Evolutionary conservation across 2,113 vertebrate species (phyloP), one percentile per base, ranked within the genome.

Genomic region (Lampris megalopsis): DNA sequence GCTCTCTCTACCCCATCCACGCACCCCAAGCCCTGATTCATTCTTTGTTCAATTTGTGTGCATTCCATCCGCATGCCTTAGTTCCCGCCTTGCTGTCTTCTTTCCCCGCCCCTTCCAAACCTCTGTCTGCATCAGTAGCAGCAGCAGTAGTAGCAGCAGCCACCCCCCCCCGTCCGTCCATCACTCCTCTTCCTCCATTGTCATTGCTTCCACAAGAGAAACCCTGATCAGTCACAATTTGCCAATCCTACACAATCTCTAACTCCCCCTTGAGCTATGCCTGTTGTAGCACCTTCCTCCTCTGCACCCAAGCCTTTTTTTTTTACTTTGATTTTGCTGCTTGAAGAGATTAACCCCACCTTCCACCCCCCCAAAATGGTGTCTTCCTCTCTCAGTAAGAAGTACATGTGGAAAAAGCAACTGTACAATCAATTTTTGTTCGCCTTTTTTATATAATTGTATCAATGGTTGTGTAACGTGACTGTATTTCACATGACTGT

Each of bases 311-410:
- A 11, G 13, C n/a, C 7, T 38, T 58, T 1, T 60, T 10, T 49
- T 62, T 52, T 6, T 0, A 10, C 54, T 62, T 41, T 50, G 1
- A 40, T 45, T 78, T 77, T 64, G 85, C 87, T 89, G 90, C 89
- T 92, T 83, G 75, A 80, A 73, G 80, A 83, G 75, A 87, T 92
- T 84, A 87, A 83, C 63, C 56, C 76, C 52, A 5, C 71, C 81
- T 52, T 62, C 84, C 73, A 66, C 70, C 75, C 45, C 24, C 71
- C 87, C 75, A 79, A 54, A 84, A 90, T 11, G 81, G 81, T 80
- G 90, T 92, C 91, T 94, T 93, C 92, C 92, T 90, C 80, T 82
- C 77, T 79, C 90, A 73, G 84, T 87, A 84, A 89, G 80, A 91
- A 88, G 83, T 89, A 81, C 83, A 87, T 78, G 88, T 88, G 82